Conservation (phyloP, 2,888 invertebrate genomes). For the Drosophila dives region DNA sequence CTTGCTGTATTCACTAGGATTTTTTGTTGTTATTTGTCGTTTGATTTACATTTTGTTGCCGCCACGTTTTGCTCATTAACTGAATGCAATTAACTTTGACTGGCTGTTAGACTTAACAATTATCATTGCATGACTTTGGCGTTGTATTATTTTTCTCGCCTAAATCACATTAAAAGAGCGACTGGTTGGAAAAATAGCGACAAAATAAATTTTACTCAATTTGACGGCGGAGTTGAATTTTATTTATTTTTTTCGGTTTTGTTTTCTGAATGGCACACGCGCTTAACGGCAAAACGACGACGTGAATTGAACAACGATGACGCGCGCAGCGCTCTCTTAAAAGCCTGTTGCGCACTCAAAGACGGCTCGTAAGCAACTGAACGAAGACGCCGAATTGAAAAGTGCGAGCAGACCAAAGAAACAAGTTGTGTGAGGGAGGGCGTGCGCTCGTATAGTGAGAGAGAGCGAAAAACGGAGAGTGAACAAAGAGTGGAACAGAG, state of each 20-base stretch:
- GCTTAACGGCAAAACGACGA: constrained; percentile 51
- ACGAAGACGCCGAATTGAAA: constrained; percentile 42
- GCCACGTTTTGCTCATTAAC: constrained; percentile 74
- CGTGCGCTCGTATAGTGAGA: constrained; percentile 28
- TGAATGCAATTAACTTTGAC: constrained; percentile 59
- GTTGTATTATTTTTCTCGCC: constrained; percentile 36
- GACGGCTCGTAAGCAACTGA: constrained; percentile 81
- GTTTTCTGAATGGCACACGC: constrained; percentile 62
- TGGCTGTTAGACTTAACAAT: constrained; percentile 48
- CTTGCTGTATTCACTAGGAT: constrained; percentile 54
- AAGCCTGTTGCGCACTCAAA: constrained; percentile 76
- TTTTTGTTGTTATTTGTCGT: constrained; percentile 36
- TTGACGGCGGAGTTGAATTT: constrained; percentile 17
- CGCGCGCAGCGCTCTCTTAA: constrained; percentile 49
- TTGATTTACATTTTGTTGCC: constrained; percentile 75
- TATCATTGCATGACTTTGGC: constrained; percentile 60
- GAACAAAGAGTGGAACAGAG: constrained; percentile 28
- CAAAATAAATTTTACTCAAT: constrained; percentile 20
- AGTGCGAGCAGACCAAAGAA: constrained; percentile 34
- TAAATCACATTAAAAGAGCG: constrained; percentile 54
- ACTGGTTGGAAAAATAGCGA: constrained; percentile 39
- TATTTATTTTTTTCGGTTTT: constrained; percentile 12
- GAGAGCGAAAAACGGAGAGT: constrained; percentile 7
- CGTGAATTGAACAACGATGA: constrained; percentile 34
- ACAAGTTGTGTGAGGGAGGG: constrained; percentile 62